Evolutionary conservation across 2,888 invertebrate species (phyloP), one percentile per base, ranked within the genome.

Genomic region (Xestia c-nigrum): DNA sequence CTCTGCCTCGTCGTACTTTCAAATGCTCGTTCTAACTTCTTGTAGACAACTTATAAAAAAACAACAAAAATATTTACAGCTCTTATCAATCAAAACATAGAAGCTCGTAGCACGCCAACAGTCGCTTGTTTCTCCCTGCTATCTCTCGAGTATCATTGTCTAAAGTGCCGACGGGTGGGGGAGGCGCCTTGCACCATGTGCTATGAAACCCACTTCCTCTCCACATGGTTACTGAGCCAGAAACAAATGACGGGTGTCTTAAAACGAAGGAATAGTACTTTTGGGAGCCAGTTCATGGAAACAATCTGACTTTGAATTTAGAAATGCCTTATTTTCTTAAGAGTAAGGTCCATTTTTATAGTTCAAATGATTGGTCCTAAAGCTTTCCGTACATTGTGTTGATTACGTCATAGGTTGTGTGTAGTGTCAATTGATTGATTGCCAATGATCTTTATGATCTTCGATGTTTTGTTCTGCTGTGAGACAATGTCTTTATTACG

Each of bases 81-180:
- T 47, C 31, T 68, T 74, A 43, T 52, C 66, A 72, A 82, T 78
- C 70, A 68, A 78, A 69, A 66, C 61, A 55, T 40, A 50, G 65
- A 57, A 9, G 12, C 46, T 72, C 31, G 21, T 43, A 66, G 71
- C 72, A 61, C 67, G 55, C 64, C 67, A 75, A 72, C 74, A 61
- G 55, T 66, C 46, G 67, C 61, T 82, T 83, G 74, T 78, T 78
- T 73, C 78, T 69, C 19, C 63, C 55, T 46, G n/a, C 64, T 78
- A 66, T 74, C 70, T 84, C 57, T 76, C 61, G 61, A 87, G 79
- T 80, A 69, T 59, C 70, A 81, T 84, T 84, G 76, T 83, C 50
- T 24, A 47, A 74, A 85, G 70, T 75, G 66, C 69, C 64, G 61
- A 24, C 57, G 19, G 57, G 40, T 47, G 43, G 68, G 61, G 50